Percentiles rank a stretch among this genome's conserved stretches.
Evolutionary conservation across 2,797 vertebrate species (phyloP).

Genomic region (Megaceryle alcyon): DNA sequence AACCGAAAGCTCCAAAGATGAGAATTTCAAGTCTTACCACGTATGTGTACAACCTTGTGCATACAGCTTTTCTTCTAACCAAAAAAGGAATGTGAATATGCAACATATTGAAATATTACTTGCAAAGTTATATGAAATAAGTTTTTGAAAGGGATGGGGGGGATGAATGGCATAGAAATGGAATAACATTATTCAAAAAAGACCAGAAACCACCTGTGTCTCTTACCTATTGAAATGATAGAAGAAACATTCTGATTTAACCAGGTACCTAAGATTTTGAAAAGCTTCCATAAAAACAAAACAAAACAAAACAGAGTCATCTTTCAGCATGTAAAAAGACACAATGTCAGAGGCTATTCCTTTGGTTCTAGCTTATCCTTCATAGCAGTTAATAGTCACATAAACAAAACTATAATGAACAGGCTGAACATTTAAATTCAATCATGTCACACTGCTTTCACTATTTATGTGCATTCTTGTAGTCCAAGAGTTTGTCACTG

Average conservation of each 20-base stretch:
- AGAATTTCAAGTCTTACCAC: background rate
- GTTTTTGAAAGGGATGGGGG: background rate
- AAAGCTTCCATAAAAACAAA: background rate
- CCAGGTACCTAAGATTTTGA: background rate
- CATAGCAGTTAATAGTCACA: background rate
- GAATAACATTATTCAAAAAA: background rate
- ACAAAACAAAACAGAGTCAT: background rate
- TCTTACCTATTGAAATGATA: background rate
- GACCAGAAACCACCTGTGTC: background rate
- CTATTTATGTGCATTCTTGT: constrained; percentile 42
- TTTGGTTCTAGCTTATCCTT: background rate
- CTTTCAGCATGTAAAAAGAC: background rate
- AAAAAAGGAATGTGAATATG: background rate
- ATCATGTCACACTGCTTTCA: background rate
- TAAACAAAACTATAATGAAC: background rate
- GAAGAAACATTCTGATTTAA: background rate
- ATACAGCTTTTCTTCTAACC: background rate
- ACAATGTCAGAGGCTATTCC: background rate
- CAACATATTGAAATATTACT: background rate
- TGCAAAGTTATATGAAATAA: background rate
- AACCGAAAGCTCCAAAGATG: background rate
- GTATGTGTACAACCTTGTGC: background rate
- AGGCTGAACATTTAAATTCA: constrained; percentile 14
- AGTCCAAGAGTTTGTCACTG: constrained; percentile 58
- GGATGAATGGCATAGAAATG: background rate